Evolutionary conservation across 2,113 vertebrate genomes (phyloP), one percentile per base, ranked within the genome.

Genomic region (Albula goreensis): DNA sequence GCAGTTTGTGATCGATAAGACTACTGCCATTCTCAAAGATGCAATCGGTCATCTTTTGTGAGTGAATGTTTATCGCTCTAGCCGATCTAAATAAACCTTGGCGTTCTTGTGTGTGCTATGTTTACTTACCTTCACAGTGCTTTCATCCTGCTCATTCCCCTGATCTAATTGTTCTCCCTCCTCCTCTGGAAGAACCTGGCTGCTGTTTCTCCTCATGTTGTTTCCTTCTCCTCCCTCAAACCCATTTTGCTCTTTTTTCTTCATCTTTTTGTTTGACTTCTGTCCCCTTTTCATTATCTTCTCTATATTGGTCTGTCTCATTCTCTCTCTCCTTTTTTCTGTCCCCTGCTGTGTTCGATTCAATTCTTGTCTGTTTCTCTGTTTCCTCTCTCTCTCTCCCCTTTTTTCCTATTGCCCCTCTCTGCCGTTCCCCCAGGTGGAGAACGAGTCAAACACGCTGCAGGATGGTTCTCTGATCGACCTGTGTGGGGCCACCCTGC

Each of bases 391-490:
- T 52, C 56, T n/a, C 53, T 25, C 10, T 49, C 41, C 49, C 31
- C 19, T 2, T 19, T 48, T 48, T 53, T 10, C 50, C 13, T 31
- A 22, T n/a, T 6, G 12, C 66, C 6, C 13, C 9, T 9, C n/a
- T 50, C 48, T 49, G 41, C 22, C n/a, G 10, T 70, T 50, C 9
- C 48, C 25, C 4, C 83, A 99, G 98, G 98, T 99, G 3, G 97
- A 98, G 87, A 99, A 95, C 0, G 98, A 99, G 93, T 99, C 97
- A 93, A 99, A 99, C 5, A 87, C 98, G 0, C 96, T 99, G 0
- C 97, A 98, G 49, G 98, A 99, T 0, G 98, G 98, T 13, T 99
- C 98, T n/a, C 95, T 99, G 86, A 96, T 99, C 5, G 98, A 99
- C 93, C 96, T 99, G 84, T 99, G 98, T 0, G 98, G 98, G 4